Evolutionary conservation across 1,140 invertebrate genomes (phyloP), one percentile per base, ranked within the genome.

Genomic region (Vanessa tameamea): DNA sequence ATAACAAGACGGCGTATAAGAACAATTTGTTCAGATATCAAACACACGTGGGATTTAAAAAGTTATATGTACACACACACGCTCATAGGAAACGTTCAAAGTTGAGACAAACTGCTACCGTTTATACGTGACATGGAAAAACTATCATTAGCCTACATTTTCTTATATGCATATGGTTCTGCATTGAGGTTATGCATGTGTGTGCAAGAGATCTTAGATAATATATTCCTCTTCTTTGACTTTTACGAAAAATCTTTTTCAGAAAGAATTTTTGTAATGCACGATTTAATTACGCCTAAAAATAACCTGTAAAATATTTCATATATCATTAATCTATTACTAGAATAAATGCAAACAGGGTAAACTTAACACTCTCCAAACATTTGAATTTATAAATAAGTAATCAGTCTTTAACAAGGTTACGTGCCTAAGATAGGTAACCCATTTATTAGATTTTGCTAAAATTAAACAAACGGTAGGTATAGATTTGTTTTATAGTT

Each of bases 391-490:
- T 66, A 73, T 79, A 73, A 76, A 67, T 72, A 76, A 76, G 72
- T 77, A 77, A 76, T 81, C 80, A 81, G 80, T 81, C 80, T 81
- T 79, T 74, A 75, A 73, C 73, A 81, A 77, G 65, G 75, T 81
- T 79, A 81, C 76, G 53, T 71, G 75, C 69, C 72, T 76, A 79
- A 77, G 47, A 73, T 75, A 16, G 74, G 55, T 79, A 80, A 80
- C 73, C 72, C 64, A 80, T 78, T 67, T 70, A 61, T 57, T 64
- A 70, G 43, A 72, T 64, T 43, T 66, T 64, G 51, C 69, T 61
- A 71, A 67, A 65, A 66, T 51, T 65, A 65, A 70, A 55, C 31
- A 53, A 50, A 47, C 47, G 15, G 43, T 20, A 50, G 12, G 3
- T 61, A 43, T 23, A 51, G 31, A 64, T 71, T 50, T 71, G n/a